Conservation (phyloP, 2,797 vertebrate species). For the Trachurus trachurus region DNA sequence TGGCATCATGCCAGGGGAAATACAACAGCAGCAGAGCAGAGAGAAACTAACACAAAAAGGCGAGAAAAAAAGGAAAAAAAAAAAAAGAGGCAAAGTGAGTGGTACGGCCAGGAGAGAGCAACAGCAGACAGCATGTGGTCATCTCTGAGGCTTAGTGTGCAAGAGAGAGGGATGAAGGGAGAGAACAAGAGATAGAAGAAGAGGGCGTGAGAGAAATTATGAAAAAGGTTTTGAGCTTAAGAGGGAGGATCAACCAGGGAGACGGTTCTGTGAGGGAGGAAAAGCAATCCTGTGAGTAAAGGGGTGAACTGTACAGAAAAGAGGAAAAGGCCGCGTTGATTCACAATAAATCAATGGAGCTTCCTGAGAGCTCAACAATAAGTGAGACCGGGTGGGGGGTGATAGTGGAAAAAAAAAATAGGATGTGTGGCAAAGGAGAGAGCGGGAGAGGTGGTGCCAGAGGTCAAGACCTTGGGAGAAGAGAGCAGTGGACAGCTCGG, state of each 20-base stretch:
- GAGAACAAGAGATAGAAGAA: constrained; percentile 11
- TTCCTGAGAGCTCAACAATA: constrained; percentile 26
- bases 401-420: constrained; percentile 27
- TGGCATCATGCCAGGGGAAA: constrained; percentile 66
- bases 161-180: constrained; percentile 14
- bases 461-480: constrained; percentile 63
- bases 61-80: background rate
- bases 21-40: constrained; percentile 60
- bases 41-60: constrained; percentile 51
- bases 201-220: constrained; percentile 32
- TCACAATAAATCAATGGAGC: constrained; percentile 20
- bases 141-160: constrained; percentile 44
- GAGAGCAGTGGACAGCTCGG: constrained; percentile 64
- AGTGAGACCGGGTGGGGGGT: background rate
- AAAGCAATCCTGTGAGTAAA: constrained; percentile 24
- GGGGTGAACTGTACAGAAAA: constrained; percentile 15
- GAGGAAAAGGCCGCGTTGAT: constrained; percentile 15
- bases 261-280: constrained; percentile 10
- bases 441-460: constrained; percentile 40
- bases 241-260: constrained; percentile 29
- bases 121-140: constrained; percentile 53
- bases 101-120: constrained; percentile 33
- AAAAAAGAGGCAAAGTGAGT: constrained; percentile 19
- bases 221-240: constrained; percentile 22
- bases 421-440: constrained; percentile 17